These are phyloP conservation scores for Takifugu flavidus DNA, from an alignment of 2,113 vertebrate species.

Conservation along the genomic window DNA sequence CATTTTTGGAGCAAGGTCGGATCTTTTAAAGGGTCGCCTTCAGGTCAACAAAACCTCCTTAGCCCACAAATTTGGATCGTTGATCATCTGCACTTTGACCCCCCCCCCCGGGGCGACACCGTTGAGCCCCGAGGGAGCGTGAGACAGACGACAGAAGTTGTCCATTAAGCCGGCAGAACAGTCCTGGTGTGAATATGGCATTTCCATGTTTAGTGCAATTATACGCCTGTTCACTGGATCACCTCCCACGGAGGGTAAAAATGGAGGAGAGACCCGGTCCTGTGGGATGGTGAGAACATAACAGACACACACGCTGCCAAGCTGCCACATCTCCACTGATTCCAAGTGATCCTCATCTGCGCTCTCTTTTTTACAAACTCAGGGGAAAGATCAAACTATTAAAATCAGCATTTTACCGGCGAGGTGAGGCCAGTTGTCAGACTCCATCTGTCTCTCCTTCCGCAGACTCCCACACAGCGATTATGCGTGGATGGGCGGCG, in stretches of 20 bases:
- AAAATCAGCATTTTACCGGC: not conserved
- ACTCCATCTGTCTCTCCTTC: slow-evolving; percentile 2
- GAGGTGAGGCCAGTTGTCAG: not conserved
- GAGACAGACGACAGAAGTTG: slow-evolving; percentile 57
- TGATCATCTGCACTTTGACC: slow-evolving; percentile 24
- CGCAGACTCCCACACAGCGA: slow-evolving; percentile 9
- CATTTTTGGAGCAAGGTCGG: no score
- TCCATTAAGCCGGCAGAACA: slow-evolving; percentile 45
- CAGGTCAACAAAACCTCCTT: not conserved
- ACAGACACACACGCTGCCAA: not conserved
- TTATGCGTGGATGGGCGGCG: not conserved
- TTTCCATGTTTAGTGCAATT: slow-evolving; percentile 57
- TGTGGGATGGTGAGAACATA: slow-evolving; percentile 38
- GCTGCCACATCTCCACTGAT: slow-evolving; percentile 30
- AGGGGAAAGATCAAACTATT: not conserved
- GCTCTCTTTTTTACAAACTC: not conserved
- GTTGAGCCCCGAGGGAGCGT: slow-evolving; percentile 1
- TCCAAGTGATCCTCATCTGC: slow-evolving; percentile 28
- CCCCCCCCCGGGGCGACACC: not conserved
- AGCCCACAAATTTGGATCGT: not conserved
- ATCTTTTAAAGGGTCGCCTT: no score
- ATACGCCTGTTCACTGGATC: slow-evolving; percentile 41
- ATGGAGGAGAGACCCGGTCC: slow-evolving; percentile 28
- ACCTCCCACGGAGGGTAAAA: slow-evolving; percentile 47
- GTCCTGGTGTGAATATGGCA: slow-evolving; percentile 57